These are phyloP conservation scores for Bimastos eiseni DNA, from an alignment of 2,888 invertebrate species.

Conservation along the genomic window DNA sequence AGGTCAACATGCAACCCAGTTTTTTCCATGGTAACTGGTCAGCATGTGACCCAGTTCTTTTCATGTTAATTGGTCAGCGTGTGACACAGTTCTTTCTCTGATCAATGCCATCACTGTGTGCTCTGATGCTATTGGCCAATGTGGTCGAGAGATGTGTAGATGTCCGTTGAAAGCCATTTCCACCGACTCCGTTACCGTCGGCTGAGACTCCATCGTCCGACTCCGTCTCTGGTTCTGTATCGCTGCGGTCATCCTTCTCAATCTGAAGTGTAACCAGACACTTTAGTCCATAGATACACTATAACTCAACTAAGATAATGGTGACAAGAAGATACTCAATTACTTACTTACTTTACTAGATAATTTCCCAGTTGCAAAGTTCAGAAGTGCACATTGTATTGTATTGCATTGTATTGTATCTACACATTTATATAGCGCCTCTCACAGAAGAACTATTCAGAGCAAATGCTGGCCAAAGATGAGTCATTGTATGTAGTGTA, in stretches of 20 bases:
- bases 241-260: slow-evolving; percentile 54
- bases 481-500: too few relatives aligned
- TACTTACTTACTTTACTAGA: too few relatives aligned
- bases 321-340: too few relatives aligned
- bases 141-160: not conserved
- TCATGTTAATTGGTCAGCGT: not conserved
- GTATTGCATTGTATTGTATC: too few relatives aligned
- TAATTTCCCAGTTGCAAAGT: too few relatives aligned
- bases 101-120: slow-evolving; percentile 7
- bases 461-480: too few relatives aligned
- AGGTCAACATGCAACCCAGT: not conserved
- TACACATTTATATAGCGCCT: too few relatives aligned
- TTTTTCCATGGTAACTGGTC: not conserved
- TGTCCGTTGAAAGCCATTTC: not conserved
- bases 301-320: too few relatives aligned
- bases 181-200: not conserved
- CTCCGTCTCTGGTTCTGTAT: slow-evolving; percentile 47
- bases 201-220: slow-evolving; percentile 32
- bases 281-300: not conserved
- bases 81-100: not conserved
- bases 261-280: slow-evolving; percentile 45
- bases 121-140: not conserved
- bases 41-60: not conserved
- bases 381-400: too few relatives aligned
- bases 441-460: too few relatives aligned